Evolutionary conservation across 2,888 invertebrate species (phyloP), one percentile per base, ranked within the genome.

Genomic region (Lymantria dispar): DNA sequence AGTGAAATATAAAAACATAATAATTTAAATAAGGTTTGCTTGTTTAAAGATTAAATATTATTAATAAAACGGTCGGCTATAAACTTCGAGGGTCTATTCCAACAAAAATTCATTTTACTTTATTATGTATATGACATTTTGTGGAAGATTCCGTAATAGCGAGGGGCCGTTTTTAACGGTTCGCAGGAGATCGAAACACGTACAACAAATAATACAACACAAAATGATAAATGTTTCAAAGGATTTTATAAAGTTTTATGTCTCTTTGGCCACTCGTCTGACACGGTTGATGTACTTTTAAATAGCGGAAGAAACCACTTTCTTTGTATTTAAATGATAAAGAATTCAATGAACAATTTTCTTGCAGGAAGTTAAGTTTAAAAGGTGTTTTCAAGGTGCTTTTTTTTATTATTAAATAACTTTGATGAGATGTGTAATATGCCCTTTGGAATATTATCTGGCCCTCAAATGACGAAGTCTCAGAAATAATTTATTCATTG

Each of bases 81-180:
- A n/a, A 8, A n/a, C 38, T 8, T 10, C 33, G 33, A 33, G 33
- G 33, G 33, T 33, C 8, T 33, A 33, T 30, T 37, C 39, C 31
- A 12, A 37, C 43, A 50, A 9, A 10, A 50, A 43, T 45, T 36
- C 14, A 39, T 50, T 56, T 47, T 54, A 31, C 33, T 40, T 50
- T 50, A 42, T 47, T 52, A 50, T 58, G 54, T 48, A 49, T 47
- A 60, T 43, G 43, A 51, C 44, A 40, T 50, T 49, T 61, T 38
- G 37, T 45, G 43, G 38, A 43, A 48, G 38, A 50, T 14, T 14
- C 7, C 12, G 8, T 8, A 12, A 40, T 14, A 7, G 13, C 13
- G 10, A 31, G 13, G 44, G 30, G 31, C 33, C 41, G 48, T 43
- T 53, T 43, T 43, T 37, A 50, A 51, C 61, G 50, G 48, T 44